Evolutionary conservation across 2,797 vertebrate genomes (phyloP).

Genomic region (Microctenopoma lineatum): DNA sequence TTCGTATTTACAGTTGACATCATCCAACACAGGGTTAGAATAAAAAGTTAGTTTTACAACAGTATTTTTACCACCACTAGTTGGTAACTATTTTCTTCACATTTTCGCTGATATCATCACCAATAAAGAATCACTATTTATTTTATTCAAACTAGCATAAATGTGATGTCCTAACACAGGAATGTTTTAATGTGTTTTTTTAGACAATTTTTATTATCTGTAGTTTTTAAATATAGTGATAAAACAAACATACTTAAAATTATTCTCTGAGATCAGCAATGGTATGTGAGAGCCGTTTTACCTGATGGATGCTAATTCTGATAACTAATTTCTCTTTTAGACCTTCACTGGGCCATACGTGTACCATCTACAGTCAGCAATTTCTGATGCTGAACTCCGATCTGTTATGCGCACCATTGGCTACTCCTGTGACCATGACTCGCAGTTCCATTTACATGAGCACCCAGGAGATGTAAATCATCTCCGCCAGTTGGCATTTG

Average conservation of each 20-base stretch:
- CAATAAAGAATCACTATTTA: too few species aligned
- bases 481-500: slow-evolving; percentile 89
- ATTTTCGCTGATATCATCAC: too few species aligned
- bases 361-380: slow-evolving; percentile 93
- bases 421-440: slow-evolving; percentile 90
- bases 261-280: background rate
- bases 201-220: too few species aligned
- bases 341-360: slow-evolving; percentile 98
- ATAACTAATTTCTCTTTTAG: slow-evolving; percentile 73
- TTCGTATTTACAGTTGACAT: background rate
- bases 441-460: slow-evolving; percentile 82
- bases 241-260: background rate
- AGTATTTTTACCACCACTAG: too few species aligned
- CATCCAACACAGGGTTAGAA: background rate
- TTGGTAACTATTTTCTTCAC: too few species aligned
- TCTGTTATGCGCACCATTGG: slow-evolving; percentile 92
- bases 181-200: too few species aligned
- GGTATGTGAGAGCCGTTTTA: background rate
- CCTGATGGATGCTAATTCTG: slow-evolving; percentile 8
- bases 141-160: too few species aligned
- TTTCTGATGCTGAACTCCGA: slow-evolving; percentile 90
- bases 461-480: slow-evolving; percentile 75
- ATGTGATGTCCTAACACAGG: too few species aligned
- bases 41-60: too few species aligned
- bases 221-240: background rate